These are phyloP conservation scores for Scomberomorus guttatus DNA, from an alignment of 2,797 vertebrate genomes.

Conservation along the genomic window DNA sequence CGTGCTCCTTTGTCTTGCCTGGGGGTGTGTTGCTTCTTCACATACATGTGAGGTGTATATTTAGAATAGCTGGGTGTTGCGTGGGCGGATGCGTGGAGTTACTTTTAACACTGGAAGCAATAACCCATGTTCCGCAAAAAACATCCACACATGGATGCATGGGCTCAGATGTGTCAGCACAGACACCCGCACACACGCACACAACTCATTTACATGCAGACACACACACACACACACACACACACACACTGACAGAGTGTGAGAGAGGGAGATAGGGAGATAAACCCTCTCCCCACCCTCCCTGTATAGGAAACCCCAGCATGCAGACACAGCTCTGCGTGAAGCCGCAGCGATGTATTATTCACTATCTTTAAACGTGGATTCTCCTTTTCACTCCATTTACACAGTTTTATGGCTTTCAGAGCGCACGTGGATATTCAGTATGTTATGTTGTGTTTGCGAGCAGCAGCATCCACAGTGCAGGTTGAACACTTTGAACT, in stretches of 20 bases:
- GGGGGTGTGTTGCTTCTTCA: constrained; percentile 44
- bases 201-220: neutral
- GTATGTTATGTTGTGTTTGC: constrained; percentile 11
- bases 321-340: constrained; percentile 59
- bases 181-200: constrained; percentile 15
- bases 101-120: constrained; percentile 51
- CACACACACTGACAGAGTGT: constrained; percentile 12
- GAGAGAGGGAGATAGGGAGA: constrained; percentile 18
- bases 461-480: constrained; percentile 5
- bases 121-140: constrained; percentile 41
- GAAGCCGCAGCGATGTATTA: constrained; percentile 69
- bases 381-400: constrained; percentile 66
- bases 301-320: constrained; percentile 67
- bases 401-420: constrained; percentile 41
- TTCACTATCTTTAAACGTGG: constrained; percentile 64
- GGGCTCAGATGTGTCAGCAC: constrained; percentile 23
- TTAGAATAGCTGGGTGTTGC: constrained; percentile 64
- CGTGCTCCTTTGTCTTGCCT: constrained; percentile 53
- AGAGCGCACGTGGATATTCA: constrained; percentile 5
- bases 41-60: constrained; percentile 74
- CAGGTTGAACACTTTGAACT: constrained; percentile 29
- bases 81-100: constrained; percentile 48
- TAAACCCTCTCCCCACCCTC: constrained; percentile 39
- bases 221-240: constrained; percentile 11
- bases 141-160: constrained; percentile 49